Percentiles rank a stretch among this genome's conserved stretches.
Conservation (phyloP, 1,140 invertebrate species). For the Drosophila tristis region DNA sequence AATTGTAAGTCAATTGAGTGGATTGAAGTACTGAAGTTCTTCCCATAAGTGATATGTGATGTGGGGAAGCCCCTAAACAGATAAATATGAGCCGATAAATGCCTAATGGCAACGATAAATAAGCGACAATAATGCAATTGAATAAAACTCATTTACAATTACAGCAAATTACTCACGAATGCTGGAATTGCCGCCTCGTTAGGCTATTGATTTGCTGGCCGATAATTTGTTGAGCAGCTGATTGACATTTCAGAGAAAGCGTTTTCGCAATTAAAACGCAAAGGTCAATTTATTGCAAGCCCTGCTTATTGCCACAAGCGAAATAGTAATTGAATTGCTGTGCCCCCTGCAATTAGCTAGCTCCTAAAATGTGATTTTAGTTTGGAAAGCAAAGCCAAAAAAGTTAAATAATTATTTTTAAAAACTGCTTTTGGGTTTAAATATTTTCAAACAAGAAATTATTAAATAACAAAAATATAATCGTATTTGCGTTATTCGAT, state of each 20-base stretch:
- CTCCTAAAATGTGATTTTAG: too few species aligned
- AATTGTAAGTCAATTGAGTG: too few species aligned
- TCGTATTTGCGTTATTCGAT: not conserved
- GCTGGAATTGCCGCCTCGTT: conserved; percentile 11
- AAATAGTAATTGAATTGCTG: too few species aligned
- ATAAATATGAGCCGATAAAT: conserved; percentile 8
- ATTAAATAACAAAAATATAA: too few species aligned
- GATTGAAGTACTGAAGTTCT: too few species aligned
- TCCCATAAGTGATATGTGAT: too few species aligned
- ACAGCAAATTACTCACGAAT: conserved; percentile 33
- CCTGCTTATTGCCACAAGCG: too few species aligned
- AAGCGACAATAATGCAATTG: conserved; percentile 37
- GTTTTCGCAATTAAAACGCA: not conserved
- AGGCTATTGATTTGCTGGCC: conserved; percentile 17
- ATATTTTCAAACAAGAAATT: too few species aligned
- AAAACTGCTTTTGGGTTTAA: too few species aligned
- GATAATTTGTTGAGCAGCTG: conserved; percentile 13
- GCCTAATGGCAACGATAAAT: conserved; percentile 43
- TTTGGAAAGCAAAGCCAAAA: too few species aligned
- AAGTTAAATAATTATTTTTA: too few species aligned
- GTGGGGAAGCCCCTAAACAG: conserved; percentile 4
- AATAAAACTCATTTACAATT: conserved; percentile 43
- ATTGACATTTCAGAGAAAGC: not conserved
- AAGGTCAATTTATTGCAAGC: not conserved
- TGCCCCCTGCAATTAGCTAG: too few species aligned